Base-by-base conservation (phyloP, 2,797 vertebrate species). In the Adelosebastes latens region DNA sequence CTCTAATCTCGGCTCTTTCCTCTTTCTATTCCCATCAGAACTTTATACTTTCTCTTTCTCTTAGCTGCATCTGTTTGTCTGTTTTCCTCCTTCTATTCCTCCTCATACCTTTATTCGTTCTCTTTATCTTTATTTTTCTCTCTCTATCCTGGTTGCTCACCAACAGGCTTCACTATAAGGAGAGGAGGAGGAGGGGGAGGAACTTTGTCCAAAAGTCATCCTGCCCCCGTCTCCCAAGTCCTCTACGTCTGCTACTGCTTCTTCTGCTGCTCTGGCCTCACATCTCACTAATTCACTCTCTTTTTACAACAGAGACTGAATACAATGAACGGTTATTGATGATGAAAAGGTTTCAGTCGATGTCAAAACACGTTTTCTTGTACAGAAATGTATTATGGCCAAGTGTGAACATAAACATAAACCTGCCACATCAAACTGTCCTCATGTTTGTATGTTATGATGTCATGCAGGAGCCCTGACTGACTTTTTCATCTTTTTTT, bases 381-480 rank as follows among this genome's bases (percentile, higher is more conserved):
- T 68, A 13, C 66, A 88, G 79, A 71, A 74, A 65, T 46, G n/a
- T 58, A 42, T 67, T 56, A 18, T 13, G 12, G 18, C 22, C 2
- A 55, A 60, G 58, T 58, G 39, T 68, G 34, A 82, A 84, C 64
- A 70, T 56, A 66, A 81, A 75, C 74, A 78, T 83, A 75, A 88
- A 87, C 49, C 73, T 90, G 88, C 75, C 87, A 85, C 78, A 90
- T 91, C 34, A 89, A 91, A 61, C 72, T 81, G 80, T 89, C 88
- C 61, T 79, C 18, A 63, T 81, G 75, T 82, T 63, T 79, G 34
- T 11, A 36, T 73, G 69, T 85, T 75, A 25, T 84, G 82, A 88
- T 72, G 76, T 84, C 86, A 78, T n/a, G 55, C 82, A 79, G 89
- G 55, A 82, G 74, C 61, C 55, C 71, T 62, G 56, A 1, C 36